Evolutionary conservation across 1,140 invertebrate species (phyloP).

Genomic region (Spodoptera litura): DNA sequence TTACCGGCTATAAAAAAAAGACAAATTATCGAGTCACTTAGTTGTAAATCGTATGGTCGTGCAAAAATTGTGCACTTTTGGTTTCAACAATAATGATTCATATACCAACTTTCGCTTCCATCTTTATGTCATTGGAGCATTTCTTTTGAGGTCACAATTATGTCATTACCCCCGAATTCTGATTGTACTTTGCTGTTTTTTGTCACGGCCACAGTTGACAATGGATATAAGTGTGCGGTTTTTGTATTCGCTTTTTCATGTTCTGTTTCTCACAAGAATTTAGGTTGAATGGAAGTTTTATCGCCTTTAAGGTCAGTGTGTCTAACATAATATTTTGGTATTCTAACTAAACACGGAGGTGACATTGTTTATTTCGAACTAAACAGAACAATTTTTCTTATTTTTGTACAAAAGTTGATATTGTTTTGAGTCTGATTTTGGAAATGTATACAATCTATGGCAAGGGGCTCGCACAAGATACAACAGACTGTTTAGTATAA

Average conservation of each 20-base stretch:
- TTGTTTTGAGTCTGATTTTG: too few species aligned
- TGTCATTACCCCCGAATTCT: constrained; percentile 38
- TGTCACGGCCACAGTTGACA: constrained; percentile 8
- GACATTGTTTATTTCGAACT: too few species aligned
- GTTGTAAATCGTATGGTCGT: constrained; percentile 20
- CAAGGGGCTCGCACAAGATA: too few species aligned
- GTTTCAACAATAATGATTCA: constrained; percentile 45
- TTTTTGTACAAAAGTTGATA: too few species aligned
- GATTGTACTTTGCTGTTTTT: constrained; percentile 26
- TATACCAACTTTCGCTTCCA: constrained; percentile 43
- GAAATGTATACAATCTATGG: too few species aligned
- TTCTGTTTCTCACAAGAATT: constrained; percentile 21
- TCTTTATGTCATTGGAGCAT: constrained; percentile 45
- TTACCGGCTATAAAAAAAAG: too few species aligned
- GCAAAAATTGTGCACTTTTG: constrained; percentile 42
- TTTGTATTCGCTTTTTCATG: background rate
- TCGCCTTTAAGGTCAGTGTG: background rate
- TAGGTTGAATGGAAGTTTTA: background rate
- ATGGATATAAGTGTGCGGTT: constrained; percentile 19
- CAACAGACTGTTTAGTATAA: too few species aligned
- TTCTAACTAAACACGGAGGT: too few species aligned
- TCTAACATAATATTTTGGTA: too few species aligned
- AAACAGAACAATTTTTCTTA: too few species aligned
- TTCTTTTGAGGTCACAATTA: constrained; percentile 43
- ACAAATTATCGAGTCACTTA: background rate